Evolutionary conservation across 2,888 invertebrate species (phyloP).

Genomic region (Eudemis profundana): DNA sequence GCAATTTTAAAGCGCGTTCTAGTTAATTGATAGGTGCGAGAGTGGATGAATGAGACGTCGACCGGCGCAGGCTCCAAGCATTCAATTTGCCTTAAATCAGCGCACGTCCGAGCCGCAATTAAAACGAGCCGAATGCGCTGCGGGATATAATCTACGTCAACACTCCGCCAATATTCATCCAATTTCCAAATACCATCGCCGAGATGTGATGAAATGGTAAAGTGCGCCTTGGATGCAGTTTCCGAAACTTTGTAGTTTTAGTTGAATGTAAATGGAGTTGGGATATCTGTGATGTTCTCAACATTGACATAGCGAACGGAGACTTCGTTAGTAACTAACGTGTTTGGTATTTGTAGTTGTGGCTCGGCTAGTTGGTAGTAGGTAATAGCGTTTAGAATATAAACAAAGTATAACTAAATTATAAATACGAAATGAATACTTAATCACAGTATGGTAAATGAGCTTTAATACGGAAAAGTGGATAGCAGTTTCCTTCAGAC

Average conservation of each 20-base stretch:
- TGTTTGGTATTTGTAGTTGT: neutral
- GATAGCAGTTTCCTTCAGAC: too few species aligned
- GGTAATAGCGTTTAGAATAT: neutral
- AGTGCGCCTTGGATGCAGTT: constrained; percentile 38
- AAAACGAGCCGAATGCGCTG: constrained; percentile 67
- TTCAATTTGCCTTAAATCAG: constrained; percentile 79
- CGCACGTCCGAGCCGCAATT: constrained; percentile 65
- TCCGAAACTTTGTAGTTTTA: constrained; percentile 31
- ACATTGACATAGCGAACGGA: constrained; percentile 13
- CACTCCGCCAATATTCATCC: constrained; percentile 59
- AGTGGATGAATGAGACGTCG: constrained; percentile 65
- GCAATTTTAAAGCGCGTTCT: constrained; percentile 59
- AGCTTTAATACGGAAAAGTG: too few species aligned
- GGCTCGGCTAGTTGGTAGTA: neutral
- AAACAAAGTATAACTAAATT: neutral
- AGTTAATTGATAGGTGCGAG: constrained; percentile 69
- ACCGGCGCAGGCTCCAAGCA: constrained; percentile 63
- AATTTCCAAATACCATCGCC: constrained; percentile 59
- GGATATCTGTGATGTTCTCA: constrained; percentile 15
- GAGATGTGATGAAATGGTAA: constrained; percentile 41
- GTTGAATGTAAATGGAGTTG: constrained; percentile 9
- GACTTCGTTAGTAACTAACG: neutral
- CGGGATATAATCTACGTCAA: constrained; percentile 71
- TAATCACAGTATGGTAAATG: too few species aligned
- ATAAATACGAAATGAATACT: too few species aligned